Evolutionary conservation across 2,888 invertebrate species (phyloP), one percentile per base, ranked within the genome.

Genomic region (Chloroclysta siterata): DNA sequence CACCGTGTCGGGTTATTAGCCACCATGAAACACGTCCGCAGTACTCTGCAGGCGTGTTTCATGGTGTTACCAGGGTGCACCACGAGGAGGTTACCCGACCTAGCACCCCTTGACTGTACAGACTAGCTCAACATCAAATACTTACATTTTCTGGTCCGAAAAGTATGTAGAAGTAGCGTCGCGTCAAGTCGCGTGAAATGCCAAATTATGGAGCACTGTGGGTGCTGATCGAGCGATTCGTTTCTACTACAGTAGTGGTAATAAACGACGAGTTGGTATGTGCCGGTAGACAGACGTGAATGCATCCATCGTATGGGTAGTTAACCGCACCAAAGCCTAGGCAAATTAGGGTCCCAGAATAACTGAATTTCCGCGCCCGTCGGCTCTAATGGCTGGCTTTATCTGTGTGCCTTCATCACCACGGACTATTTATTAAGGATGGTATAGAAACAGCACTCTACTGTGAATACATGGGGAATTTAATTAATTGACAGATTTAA

Each of bases 291-390:
- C n/a, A 22, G 52, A 28, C 7, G 13, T 36, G 14, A 53, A 29
- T 48, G 53, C 48, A 17, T 60, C 41, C 22, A 11, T 13, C 39
- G 39, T 36, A 39, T 56, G 48, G 61, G 36, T 48, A 57, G 57
- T 46, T 60, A 50, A 65, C 69, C 65, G 62, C 70, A 61, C 63
- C 73, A 71, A 71, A 68, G 68, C 42, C 60, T 51, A 60, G 57
- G 57, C 39, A 54, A 65, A 67, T 62, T 64, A 55, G 61, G 53
- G 65, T 53, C 47, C 60, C 57, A 44, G n/a, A 53, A 47, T 63
- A 62, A 66, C 66, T 60, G 53, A 60, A 59, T 66, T 65, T 63
- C 60, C 62, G 47, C 44, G 41, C 33, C 29, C 53, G 56, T n/a
- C 33, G 41, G 59, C 42, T 61, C 41, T 15, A 39, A 53, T 55